Evolutionary conservation across 2,888 invertebrate species (phyloP).

Genomic region (Patella caerulea): DNA sequence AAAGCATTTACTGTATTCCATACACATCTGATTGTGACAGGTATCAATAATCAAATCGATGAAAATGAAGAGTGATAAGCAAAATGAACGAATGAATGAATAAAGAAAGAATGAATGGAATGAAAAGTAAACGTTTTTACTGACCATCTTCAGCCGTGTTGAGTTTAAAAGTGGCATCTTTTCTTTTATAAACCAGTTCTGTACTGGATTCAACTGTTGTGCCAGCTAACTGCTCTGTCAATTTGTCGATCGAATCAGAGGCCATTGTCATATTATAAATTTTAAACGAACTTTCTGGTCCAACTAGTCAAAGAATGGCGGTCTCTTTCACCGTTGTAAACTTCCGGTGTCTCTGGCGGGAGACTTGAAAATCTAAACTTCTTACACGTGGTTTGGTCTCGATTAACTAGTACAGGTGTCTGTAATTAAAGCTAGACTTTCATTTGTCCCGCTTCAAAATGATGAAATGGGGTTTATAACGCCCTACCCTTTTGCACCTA

Average conservation of each 20-base stretch:
- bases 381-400: neutral
- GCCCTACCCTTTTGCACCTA: too few species aligned
- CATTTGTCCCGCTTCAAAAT: too few species aligned
- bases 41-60: too few species aligned
- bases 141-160: slow-evolving; percentile 85
- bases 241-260: slow-evolving; percentile 43
- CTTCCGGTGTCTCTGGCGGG: slow-evolving; percentile 12
- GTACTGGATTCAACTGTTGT: slow-evolving; percentile 55
- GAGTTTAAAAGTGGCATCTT: slow-evolving; percentile 79
- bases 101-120: too few species aligned
- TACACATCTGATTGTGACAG: too few species aligned
- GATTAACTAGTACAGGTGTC: neutral
- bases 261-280: slow-evolving; percentile 35
- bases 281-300: slow-evolving; percentile 15
- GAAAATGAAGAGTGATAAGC: too few species aligned
- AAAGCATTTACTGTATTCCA: too few species aligned
- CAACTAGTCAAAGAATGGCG: slow-evolving; percentile 16
- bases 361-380: neutral
- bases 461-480: too few species aligned
- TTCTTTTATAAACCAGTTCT: slow-evolving; percentile 85
- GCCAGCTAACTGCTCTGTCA: slow-evolving; percentile 60
- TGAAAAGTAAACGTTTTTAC: slow-evolving; percentile 34
- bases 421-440: too few species aligned
- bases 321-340: slow-evolving; percentile 20
- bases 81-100: too few species aligned